Base-by-base conservation (phyloP, 2,888 invertebrate genomes). In the Ferrisia virgata region DNA sequence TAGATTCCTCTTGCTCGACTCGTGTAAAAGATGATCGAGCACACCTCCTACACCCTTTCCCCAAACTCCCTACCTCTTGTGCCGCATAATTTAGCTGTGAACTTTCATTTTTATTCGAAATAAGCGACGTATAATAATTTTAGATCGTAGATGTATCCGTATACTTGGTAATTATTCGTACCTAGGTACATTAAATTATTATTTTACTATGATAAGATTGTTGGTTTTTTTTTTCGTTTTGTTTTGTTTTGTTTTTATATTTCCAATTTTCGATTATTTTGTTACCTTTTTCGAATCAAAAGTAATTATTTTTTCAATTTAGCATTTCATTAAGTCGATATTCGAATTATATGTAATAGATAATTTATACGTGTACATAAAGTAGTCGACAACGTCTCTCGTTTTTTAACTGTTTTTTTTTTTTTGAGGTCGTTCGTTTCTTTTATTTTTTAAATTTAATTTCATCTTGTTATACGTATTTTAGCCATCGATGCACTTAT, bases 61-160 rank as follows among this genome's bases (percentile, higher is more conserved):
- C 72, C 9, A n/a, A 22, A 8, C 13, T 15, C 43, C 13, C 43
- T 13, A 28, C 13, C 13, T 13, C 13, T 13, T 13, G 15, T 28
- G 64, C 25, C 64, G 28, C 64, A 64, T 64, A 76, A 76, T 36
- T 11, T 33, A 76, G 72, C 72, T 76, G 72, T 76, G 72, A 76
- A 76, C 72, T 76, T 76, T 76, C 72, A 76, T 36, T 76, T 69
- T 69, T 69, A 22, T 31, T n/a, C n/a, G 25, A n/a, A 47, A n/a
- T 47, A 47, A 3, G 47, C 11, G 22, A 53, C 18, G 53, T 22
- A 53, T 22, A 53, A 47, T n/a, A n/a, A n/a, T n/a, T 47, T 47
- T 47, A 47, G 47, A 3, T n/a, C 6, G n/a, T 18, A 47, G 47
- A 47, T n/a, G 47, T 22, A 53, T n/a, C n/a, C n/a, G n/a, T n/a